Evolutionary conservation across 2,797 vertebrate genomes (phyloP).

Genomic region (Lateolabrax maculatus): DNA sequence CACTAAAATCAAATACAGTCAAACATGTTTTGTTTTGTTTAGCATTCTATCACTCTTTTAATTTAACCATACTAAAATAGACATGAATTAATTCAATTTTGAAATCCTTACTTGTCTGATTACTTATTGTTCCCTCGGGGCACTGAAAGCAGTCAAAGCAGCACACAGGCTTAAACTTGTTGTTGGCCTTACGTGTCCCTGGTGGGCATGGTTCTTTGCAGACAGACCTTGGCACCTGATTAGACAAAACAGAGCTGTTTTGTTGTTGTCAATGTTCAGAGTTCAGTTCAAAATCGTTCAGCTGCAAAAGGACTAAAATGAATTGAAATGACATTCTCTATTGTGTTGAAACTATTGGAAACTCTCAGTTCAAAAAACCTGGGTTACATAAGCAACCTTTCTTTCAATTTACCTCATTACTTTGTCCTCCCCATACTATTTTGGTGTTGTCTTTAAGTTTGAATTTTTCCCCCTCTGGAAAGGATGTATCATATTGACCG

Average conservation of each 20-base stretch:
- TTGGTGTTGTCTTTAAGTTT: slow-evolving; percentile 52
- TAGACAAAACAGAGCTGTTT: slow-evolving; percentile 14
- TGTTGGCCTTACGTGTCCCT: slow-evolving; percentile 75
- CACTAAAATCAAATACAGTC: neutral
- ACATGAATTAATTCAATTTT: neutral
- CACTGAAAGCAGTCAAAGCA: slow-evolving; percentile 82
- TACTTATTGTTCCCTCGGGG: slow-evolving; percentile 79
- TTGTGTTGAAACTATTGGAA: neutral
- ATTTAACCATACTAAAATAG: neutral
- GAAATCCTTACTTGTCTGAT: slow-evolving; percentile 64
- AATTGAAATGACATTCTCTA: neutral
- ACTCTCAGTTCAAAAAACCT: neutral
- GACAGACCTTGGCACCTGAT: slow-evolving; percentile 76
- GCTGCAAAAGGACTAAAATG: neutral
- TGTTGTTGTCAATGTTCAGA: too few species aligned
- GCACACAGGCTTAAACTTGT: slow-evolving; percentile 76
- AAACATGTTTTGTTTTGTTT: neutral
- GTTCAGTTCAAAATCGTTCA: too few species aligned
- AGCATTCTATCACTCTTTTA: neutral
- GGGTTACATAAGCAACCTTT: neutral
- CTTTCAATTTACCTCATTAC: slow-evolving; percentile 53
- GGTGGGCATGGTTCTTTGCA: slow-evolving; percentile 76
- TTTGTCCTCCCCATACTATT: slow-evolving; percentile 73
- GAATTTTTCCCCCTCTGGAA: slow-evolving; percentile 58
- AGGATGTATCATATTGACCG: slow-evolving; percentile 77